Percentiles rank a stretch among this genome's conserved stretches.
Evolutionary conservation across 2,888 invertebrate species (phyloP).

Genomic region (Candidula unifasciata): DNA sequence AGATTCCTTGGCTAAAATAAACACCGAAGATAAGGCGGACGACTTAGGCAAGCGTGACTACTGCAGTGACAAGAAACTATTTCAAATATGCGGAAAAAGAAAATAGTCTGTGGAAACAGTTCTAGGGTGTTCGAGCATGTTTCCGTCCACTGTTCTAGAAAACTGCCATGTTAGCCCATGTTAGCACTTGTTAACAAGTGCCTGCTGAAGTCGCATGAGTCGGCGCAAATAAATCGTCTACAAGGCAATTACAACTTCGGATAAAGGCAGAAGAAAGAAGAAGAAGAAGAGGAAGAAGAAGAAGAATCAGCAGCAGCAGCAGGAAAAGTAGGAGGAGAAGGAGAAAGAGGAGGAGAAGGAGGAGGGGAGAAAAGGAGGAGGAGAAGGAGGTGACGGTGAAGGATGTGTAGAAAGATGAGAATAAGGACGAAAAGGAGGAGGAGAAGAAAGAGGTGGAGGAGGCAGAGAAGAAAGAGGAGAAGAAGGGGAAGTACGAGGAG

Average conservation of each 20-base stretch:
- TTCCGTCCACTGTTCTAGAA: too few relatives aligned
- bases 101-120: neutral
- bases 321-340: constrained; percentile 30
- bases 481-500: neutral
- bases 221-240: too few relatives aligned
- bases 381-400: neutral
- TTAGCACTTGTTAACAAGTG: too few relatives aligned
- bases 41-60: too few relatives aligned
- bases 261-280: neutral
- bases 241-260: neutral
- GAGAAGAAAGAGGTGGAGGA: neutral
- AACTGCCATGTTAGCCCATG: too few relatives aligned
- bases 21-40: too few relatives aligned
- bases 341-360: neutral
- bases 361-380: neutral
- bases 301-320: neutral
- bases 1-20: too few relatives aligned
- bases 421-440: neutral
- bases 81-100: too few relatives aligned
- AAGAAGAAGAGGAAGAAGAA: neutral
- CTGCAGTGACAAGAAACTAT: too few relatives aligned
- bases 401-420: neutral
- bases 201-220: too few relatives aligned
- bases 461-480: neutral
- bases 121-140: neutral